phyloP scores from a whole-genome alignment of 2,113 vertebrate genomes.

The Bubo scandiacus region DNA sequence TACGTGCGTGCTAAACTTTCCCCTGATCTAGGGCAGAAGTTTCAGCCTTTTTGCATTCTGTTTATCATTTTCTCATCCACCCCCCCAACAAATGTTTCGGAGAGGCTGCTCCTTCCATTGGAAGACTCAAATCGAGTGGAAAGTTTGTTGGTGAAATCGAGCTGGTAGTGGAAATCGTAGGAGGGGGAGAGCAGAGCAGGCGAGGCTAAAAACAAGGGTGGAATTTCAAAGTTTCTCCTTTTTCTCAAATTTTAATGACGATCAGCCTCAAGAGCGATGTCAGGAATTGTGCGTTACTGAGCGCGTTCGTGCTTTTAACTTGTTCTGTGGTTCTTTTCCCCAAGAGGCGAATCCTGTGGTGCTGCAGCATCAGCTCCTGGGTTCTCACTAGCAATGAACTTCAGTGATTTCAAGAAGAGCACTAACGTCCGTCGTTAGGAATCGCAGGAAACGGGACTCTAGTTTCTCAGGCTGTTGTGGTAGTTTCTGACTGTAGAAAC shows the following conservation, averaged over 20 bases:
- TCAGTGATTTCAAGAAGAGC: not conserved
- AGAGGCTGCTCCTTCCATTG: not conserved
- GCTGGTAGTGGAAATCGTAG: not conserved
- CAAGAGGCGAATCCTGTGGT: not conserved
- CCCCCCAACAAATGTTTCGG: accelerated
- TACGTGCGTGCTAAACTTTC: accelerated
- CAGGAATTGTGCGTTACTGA: accelerated
- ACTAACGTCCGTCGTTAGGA: not conserved
- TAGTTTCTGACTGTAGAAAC: not conserved
- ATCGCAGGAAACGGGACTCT: not conserved
- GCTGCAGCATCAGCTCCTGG: not conserved
- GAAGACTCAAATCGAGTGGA: not conserved
- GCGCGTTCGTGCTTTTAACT: not conserved
- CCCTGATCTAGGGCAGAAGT: not conserved
- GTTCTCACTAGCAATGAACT: not conserved
- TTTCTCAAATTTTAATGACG: not conserved
- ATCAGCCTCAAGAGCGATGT: accelerated
- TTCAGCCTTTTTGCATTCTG: accelerated
- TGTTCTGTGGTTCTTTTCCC: not conserved
- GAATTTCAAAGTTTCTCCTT: not conserved
- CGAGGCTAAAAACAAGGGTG: not conserved
- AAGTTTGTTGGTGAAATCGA: not conserved
- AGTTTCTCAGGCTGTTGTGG: accelerated
- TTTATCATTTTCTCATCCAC: not conserved
- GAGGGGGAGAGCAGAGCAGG: not conserved